Percentiles rank a stretch among this genome's conserved stretches.
Conservation (phyloP, 2,797 vertebrate genomes). For the Darevskia mixta region DNA sequence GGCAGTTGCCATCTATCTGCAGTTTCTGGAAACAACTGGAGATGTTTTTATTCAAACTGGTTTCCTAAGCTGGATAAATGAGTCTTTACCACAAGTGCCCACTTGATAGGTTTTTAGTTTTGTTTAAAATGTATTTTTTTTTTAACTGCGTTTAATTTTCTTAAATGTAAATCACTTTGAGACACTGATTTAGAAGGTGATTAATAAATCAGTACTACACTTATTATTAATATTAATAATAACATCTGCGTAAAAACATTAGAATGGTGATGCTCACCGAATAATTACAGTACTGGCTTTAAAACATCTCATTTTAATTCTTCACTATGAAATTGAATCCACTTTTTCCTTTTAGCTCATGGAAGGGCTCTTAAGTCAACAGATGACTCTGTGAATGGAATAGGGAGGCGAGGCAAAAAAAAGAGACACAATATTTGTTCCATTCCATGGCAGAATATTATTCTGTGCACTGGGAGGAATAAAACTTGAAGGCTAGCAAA, state of each 20-base stretch:
- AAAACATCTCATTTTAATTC: neutral
- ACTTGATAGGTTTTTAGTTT: too few species aligned
- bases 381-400: neutral
- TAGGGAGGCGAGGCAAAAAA: neutral
- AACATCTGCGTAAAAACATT: neutral
- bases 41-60: too few species aligned
- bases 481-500: slow-evolving; percentile 8
- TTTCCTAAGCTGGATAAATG: too few species aligned
- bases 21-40: too few species aligned
- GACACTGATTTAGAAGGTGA: too few species aligned
- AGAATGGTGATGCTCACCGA: neutral
- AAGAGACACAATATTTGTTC: neutral
- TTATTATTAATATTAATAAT: too few species aligned
- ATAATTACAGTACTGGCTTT: neutral
- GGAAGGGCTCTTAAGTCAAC: neutral
- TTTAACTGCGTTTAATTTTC: too few species aligned
- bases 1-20: too few species aligned
- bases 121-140: too few species aligned
- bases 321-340: neutral
- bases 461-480: neutral
- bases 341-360: neutral
- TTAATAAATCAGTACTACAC: too few species aligned
- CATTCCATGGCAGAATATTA: neutral
- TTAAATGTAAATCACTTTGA: too few species aligned
- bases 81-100: too few species aligned